Conservation (phyloP, 2,888 invertebrate genomes). For the Sphinx pinastri region DNA sequence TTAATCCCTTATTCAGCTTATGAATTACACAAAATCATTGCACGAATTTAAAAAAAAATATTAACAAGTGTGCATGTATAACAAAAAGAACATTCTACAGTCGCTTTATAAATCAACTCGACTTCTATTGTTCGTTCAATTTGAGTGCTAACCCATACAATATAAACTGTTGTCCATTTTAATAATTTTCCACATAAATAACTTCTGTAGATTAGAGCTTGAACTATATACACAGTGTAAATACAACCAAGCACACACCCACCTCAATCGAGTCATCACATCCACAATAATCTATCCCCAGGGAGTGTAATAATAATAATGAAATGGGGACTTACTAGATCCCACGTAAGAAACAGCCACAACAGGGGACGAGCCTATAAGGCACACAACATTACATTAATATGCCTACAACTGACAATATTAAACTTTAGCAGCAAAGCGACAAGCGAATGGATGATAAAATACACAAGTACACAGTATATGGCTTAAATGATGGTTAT, state of each 20-base stretch:
- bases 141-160: too few relatives aligned
- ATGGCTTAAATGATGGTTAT: not conserved
- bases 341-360: conserved; percentile 84
- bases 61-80: too few relatives aligned
- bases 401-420: conserved; percentile 54
- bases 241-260: not conserved
- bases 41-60: too few relatives aligned
- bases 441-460: conserved; percentile 15
- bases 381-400: conserved; percentile 73
- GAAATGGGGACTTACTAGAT: conserved; percentile 76
- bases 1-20: too few relatives aligned
- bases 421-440: conserved; percentile 39
- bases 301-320: conserved; percentile 47
- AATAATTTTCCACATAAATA: too few relatives aligned
- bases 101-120: too few relatives aligned
- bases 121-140: too few relatives aligned
- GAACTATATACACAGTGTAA: too few relatives aligned
- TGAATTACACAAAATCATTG: too few relatives aligned
- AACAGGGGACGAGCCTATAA: conserved; percentile 80
- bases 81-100: too few relatives aligned
- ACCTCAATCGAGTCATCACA: not conserved
- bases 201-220: too few relatives aligned
- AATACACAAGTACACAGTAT: not conserved
- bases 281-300: not conserved
- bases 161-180: too few relatives aligned